Base-by-base conservation (phyloP, 2,888 invertebrate genomes). In the Andrena bicolor region DNA sequence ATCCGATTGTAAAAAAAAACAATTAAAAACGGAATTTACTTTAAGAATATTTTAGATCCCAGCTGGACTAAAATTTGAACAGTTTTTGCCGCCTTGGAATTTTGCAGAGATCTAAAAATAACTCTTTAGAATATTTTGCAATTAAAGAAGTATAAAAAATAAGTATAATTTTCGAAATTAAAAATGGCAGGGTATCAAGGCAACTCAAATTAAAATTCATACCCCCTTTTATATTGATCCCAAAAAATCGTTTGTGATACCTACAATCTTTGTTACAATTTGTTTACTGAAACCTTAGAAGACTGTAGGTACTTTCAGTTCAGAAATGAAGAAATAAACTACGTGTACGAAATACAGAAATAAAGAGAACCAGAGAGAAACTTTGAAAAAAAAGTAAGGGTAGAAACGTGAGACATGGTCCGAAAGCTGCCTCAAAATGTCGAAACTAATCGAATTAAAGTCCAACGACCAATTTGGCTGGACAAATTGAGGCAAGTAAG, bases 401-500 rank as follows among this genome's bases (percentile, higher is more conserved):
- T 4, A 2, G 26, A 23, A 10, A 23, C 10, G 4, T 56, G 23
- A 56, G 23, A 26, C 10, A 4, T 16, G 10, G 10, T 10, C 10
- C 10, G 56, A 26, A 23, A 56, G 20, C 20, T 56, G 2, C 8
- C 23, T 16, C 13, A 23, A 56, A 73, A 51, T 2, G 32, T 20
- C 20, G 16, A 20, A 49, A 7, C 53, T 76, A 61, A 75, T 75
- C 68, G 75, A 68, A 68, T 60, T 26, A 75, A 68, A 61, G 48
- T 23, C 63, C 72, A 63, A 63, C 72, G 72, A 64, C 20, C 64
- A 41, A 56, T 56, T 73, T 53, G 16, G 16, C 10, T 4, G 49
- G 28, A 48, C 61, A 56, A 68, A 68, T 68, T 63, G 66, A 68
- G 66, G 10, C 23, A 26, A 10, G 53, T 49, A 51, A 73, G 30